A percentile compares a stretch with the other conserved stretches of the same genome.
phyloP scores from a whole-genome alignment of 2,888 invertebrate genomes.

The Thumatha senex region DNA sequence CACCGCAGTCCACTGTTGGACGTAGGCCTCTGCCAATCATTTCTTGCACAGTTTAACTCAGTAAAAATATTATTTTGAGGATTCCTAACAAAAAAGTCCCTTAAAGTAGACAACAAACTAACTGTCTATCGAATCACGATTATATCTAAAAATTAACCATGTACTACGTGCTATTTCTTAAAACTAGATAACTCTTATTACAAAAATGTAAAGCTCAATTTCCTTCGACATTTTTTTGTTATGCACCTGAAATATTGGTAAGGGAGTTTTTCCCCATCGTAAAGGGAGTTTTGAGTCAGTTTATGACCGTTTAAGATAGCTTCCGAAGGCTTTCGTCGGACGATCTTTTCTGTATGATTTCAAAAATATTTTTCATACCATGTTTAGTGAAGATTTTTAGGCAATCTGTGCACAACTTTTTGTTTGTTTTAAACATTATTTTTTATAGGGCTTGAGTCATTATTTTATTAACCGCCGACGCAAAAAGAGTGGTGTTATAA shows the following conservation, averaged over 20 bases:
- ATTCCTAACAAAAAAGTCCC: constrained; percentile 21
- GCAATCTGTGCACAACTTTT: constrained; percentile 12
- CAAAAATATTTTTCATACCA: constrained; percentile 31
- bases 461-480: no score
- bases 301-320: constrained; percentile 52
- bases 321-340: constrained; percentile 23
- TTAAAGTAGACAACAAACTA: constrained; percentile 32
- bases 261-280: constrained; percentile 28
- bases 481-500: no score
- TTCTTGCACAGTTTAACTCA: no score
- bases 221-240: constrained; percentile 1
- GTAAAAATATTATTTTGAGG: constrained; percentile 7
- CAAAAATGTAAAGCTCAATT: neutral
- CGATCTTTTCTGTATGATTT: constrained; percentile 30
- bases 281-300: constrained; percentile 49
- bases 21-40: no score
- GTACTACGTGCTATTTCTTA: no score
- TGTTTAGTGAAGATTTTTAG: constrained; percentile 23
- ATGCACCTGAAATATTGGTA: constrained; percentile 1
- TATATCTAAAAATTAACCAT: constrained; percentile 24
- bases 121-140: constrained; percentile 44
- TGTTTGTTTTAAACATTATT: no score
- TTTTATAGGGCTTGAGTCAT: neutral
- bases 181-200: neutral
- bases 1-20: no score